Evolutionary conservation across 92 coral and sea anemone species (phyloP).

Genomic region (Zoanthus sociatus): DNA sequence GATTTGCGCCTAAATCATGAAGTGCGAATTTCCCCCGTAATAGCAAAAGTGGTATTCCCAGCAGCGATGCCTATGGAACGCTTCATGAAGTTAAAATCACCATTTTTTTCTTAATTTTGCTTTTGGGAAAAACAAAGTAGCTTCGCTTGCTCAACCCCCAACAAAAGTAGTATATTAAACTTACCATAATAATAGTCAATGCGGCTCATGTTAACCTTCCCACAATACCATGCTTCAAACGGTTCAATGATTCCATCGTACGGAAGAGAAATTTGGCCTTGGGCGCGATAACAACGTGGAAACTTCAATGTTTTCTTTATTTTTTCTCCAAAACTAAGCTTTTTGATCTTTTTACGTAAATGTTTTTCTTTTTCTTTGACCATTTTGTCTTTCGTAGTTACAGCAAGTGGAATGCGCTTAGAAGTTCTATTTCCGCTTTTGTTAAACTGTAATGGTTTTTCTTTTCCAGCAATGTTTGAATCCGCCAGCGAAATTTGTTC

Average conservation of each 20-base stretch:
- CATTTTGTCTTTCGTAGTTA: conserved; percentile 2
- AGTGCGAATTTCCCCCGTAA: too few relatives aligned
- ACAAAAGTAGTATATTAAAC: background rate
- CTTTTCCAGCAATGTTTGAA: background rate
- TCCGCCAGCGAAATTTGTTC: conserved; percentile 33
- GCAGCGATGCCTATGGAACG: too few relatives aligned
- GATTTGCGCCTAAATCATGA: too few relatives aligned
- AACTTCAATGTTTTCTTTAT: conserved; percentile 57
- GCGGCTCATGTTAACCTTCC: conserved; percentile 86
- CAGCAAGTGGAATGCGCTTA: background rate
- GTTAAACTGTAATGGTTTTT: background rate
- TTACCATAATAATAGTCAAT: conserved; percentile 97
- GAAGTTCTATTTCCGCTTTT: background rate
- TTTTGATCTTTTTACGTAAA: background rate
- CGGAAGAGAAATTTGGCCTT: conserved; percentile 89
- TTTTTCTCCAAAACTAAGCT: conserved; percentile 10
- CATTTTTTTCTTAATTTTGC: too few relatives aligned
- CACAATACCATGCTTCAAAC: conserved; percentile 94
- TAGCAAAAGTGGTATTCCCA: too few relatives aligned
- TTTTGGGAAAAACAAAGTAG: too few relatives aligned
- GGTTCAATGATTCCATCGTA: conserved; percentile 91
- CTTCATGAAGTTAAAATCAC: too few relatives aligned
- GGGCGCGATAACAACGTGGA: conserved; percentile 77
- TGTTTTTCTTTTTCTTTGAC: conserved; percentile 14
- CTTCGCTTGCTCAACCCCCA: too few relatives aligned